phyloP scores from a whole-genome alignment of 2,113 vertebrate species.

The Lophura nycthemera region DNA sequence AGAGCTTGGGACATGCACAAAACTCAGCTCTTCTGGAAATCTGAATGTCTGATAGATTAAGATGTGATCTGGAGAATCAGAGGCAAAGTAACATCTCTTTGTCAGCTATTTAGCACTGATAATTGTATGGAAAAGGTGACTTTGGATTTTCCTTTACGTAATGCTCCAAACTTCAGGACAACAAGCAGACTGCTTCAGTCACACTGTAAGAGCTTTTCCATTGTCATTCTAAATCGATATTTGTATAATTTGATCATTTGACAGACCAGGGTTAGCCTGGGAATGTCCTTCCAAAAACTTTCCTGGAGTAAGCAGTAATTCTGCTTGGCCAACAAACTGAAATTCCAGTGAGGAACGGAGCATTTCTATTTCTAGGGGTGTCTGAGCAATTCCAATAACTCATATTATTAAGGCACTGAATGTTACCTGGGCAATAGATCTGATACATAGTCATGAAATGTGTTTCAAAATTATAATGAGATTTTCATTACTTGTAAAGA shows the following conservation, averaged over 20 bases:
- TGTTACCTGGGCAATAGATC: neutral
- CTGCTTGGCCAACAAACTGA: slow-evolving; percentile 21
- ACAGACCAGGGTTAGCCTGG: neutral
- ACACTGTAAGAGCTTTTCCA: neutral
- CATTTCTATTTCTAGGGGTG: neutral
- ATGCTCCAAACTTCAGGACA: neutral
- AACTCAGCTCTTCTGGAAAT: neutral
- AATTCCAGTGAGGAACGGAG: slow-evolving; percentile 8
- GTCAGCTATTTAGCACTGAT: neutral
- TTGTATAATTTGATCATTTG: neutral
- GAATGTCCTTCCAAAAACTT: neutral
- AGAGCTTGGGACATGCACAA: neutral
- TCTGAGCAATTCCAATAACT: slow-evolving; percentile 15
- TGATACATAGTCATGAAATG: neutral
- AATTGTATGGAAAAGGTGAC: neutral
- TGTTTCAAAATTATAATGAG: slow-evolving; percentile 24
- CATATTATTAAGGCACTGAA: neutral
- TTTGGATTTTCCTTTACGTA: neutral
- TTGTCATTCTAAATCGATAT: neutral
- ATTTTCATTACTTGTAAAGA: slow-evolving; percentile 32
- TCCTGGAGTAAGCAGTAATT: slow-evolving; percentile 5
- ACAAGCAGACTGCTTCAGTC: neutral
- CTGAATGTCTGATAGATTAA: neutral
- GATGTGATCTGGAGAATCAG: neutral
- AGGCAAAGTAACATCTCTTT: neutral